phyloP scores from a whole-genome alignment of 1,140 invertebrate species.

The Lasioglossum baleicum region DNA sequence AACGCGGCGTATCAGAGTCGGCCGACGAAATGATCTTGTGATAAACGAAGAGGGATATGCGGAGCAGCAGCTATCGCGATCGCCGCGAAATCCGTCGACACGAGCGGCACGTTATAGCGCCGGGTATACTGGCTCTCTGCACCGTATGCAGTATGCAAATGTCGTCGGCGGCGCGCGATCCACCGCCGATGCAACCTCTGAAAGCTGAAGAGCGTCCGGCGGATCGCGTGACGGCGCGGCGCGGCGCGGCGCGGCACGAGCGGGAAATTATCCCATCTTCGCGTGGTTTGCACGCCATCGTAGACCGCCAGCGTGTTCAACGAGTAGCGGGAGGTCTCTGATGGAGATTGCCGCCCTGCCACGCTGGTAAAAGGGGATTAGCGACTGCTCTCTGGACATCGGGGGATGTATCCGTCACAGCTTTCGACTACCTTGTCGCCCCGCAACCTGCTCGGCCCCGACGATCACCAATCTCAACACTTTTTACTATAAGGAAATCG shows the following conservation, averaged over 20 bases:
- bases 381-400: too few relatives aligned
- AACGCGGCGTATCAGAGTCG: slow-evolving; percentile 14
- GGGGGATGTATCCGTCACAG: neutral
- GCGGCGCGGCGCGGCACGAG: slow-evolving; percentile 52
- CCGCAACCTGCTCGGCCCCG: too few relatives aligned
- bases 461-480: too few relatives aligned
- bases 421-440: neutral
- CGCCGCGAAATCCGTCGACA: slow-evolving; percentile 29
- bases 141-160: slow-evolving; percentile 60
- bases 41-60: slow-evolving; percentile 33
- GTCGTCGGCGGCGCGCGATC: neutral
- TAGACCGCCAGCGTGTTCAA: slow-evolving; percentile 14
- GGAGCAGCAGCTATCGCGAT: slow-evolving; percentile 22
- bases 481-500: too few relatives aligned
- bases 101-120: slow-evolving; percentile 4
- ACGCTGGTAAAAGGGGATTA: slow-evolving; percentile 9
- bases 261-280: slow-evolving; percentile 66
- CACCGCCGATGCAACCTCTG: neutral
- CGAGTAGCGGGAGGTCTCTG: slow-evolving; percentile 32
- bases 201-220: slow-evolving; percentile 29
- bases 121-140: slow-evolving; percentile 1
- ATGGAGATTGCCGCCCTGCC: neutral
- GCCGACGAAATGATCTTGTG: slow-evolving; percentile 24
- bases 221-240: slow-evolving; percentile 69
- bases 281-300: slow-evolving; percentile 49